These are phyloP conservation scores for Agonopterix arenella DNA, from an alignment of 2,888 invertebrate species.

Conservation along the genomic window DNA sequence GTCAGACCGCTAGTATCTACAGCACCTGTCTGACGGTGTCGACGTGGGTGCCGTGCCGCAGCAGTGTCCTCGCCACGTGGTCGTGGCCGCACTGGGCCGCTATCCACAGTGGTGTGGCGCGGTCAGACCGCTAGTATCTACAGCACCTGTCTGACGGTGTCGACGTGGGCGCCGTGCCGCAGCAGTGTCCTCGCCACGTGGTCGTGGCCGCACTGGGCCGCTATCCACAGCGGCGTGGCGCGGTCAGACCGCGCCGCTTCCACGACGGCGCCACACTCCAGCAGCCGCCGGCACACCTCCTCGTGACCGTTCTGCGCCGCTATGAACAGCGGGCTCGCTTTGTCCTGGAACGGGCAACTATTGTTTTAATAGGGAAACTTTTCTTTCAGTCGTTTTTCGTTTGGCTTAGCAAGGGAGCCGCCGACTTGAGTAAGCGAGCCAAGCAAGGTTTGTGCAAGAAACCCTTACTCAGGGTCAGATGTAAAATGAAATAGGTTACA, in stretches of 20 bases:
- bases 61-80: conserved; percentile 84
- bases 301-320: conserved; percentile 96
- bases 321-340: conserved; percentile 93
- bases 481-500: too few species aligned
- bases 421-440: too few species aligned
- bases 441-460: too few species aligned
- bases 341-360: conserved; percentile 79
- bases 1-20: conserved; percentile 78
- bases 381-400: too few species aligned
- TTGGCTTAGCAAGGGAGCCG: too few species aligned
- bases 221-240: conserved; percentile 95
- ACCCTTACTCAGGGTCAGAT: too few species aligned
- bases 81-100: conserved; percentile 96
- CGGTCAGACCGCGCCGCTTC: conserved; percentile 88
- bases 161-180: conserved; percentile 77
- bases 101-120: conserved; percentile 95
- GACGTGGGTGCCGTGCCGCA: conserved; percentile 80
- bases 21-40: conserved; percentile 82
- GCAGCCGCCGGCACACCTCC: conserved; percentile 83
- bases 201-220: conserved; percentile 96
- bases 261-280: conserved; percentile 83
- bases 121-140: conserved; percentile 79
- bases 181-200: conserved; percentile 86
- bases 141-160: conserved; percentile 82
- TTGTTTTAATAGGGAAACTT: too few species aligned